Evolutionary conservation across 2,113 vertebrate genomes (phyloP).

Genomic region (Salvelinus sp.): DNA sequence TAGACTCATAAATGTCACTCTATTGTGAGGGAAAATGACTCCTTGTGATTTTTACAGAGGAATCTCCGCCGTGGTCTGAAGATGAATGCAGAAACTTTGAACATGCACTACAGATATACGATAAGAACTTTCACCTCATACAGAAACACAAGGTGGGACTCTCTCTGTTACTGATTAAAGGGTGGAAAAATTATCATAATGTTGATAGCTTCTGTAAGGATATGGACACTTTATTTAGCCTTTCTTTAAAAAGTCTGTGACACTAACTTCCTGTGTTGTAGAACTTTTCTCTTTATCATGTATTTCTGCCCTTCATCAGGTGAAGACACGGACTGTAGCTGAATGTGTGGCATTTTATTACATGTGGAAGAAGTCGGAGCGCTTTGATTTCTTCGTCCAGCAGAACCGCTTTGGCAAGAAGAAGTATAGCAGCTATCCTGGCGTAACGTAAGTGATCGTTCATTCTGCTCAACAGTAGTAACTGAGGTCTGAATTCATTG

Average conservation of each 20-base stretch:
- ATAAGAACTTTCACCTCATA: constrained; percentile 98
- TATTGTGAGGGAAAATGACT: neutral
- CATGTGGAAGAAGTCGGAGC: constrained; percentile 99
- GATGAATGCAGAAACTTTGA: constrained; percentile 98
- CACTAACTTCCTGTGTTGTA: neutral
- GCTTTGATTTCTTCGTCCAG: constrained; percentile 95
- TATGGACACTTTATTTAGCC: neutral
- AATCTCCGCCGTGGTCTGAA: constrained; percentile 92
- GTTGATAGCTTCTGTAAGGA: neutral
- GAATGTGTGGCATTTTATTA: constrained; percentile 99
- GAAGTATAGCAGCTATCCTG: constrained; percentile 94
- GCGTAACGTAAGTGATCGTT: constrained; percentile 90
- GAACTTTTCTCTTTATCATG: neutral
- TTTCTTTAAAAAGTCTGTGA: neutral
- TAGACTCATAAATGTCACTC: neutral
- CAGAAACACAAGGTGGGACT: constrained; percentile 94
- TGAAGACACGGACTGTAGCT: constrained; percentile 89
- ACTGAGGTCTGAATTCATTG: no score
- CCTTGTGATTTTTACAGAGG: constrained; percentile 72
- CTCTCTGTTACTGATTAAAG: neutral
- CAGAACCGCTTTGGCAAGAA: constrained; percentile 98
- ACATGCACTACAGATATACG: constrained; percentile 92
- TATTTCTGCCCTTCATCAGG: constrained; percentile 66
- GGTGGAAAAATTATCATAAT: neutral
- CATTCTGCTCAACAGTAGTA: no score